Percentiles rank a stretch among this genome's conserved stretches.
Evolutionary conservation across 2,888 invertebrate genomes (phyloP).

Genomic region (Papilio protenor): DNA sequence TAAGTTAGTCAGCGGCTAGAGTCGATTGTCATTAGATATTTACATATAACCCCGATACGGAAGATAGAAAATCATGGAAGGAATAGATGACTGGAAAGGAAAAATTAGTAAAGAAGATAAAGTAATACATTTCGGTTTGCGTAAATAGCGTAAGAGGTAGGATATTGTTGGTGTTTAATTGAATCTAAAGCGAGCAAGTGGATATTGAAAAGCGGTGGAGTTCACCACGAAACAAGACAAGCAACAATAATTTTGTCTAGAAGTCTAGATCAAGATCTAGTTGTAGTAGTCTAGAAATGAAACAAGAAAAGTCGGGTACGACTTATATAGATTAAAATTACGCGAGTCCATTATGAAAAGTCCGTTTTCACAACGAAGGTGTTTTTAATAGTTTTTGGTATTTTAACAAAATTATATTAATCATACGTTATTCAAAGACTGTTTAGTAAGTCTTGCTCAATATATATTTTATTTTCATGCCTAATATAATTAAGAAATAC

Average conservation of each 20-base stretch:
- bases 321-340: neutral
- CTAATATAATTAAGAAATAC: neutral
- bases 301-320: neutral
- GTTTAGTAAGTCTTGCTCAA: neutral
- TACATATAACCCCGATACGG: conserved; percentile 29
- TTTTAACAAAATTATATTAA: neutral
- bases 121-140: neutral
- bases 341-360: neutral
- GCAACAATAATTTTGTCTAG: neutral
- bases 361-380: neutral
- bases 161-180: neutral
- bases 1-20: conserved; percentile 15
- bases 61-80: conserved; percentile 15
- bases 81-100: neutral
- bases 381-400: neutral
- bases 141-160: neutral
- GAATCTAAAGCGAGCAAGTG: neutral
- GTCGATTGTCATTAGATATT: neutral
- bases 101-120: neutral
- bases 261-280: neutral
- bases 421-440: too few species aligned
- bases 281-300: neutral
- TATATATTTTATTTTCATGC: neutral
- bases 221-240: neutral
- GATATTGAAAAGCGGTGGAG: neutral